These are phyloP conservation scores for Diabrotica undecimpunctata DNA, from an alignment of 1,140 invertebrate genomes.

Conservation along the genomic window DNA sequence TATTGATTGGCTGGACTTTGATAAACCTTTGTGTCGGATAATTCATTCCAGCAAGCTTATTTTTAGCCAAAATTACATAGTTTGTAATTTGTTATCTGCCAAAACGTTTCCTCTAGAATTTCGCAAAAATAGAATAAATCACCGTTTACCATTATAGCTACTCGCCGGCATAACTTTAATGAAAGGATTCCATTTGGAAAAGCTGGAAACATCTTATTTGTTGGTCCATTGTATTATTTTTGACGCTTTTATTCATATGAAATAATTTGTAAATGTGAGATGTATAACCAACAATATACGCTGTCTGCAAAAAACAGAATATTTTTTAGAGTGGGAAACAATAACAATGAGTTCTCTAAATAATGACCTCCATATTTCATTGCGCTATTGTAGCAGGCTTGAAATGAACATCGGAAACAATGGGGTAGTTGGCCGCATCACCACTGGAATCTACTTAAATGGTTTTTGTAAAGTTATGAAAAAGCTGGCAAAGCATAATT, in stretches of 20 bases:
- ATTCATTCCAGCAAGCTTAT: too few relatives aligned
- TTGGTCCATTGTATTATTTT: not conserved
- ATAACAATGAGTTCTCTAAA: conserved; percentile 2
- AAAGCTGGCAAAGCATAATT: conserved; percentile 4
- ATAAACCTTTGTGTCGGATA: too few relatives aligned
- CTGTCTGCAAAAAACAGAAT: not conserved
- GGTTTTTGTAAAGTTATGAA: not conserved
- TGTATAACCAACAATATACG: conserved; percentile 1
- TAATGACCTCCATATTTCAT: conserved; percentile 1
- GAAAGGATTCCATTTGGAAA: conserved; percentile 2
- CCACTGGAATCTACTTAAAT: not conserved
- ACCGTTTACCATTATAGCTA: not conserved
- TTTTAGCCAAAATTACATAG: too few relatives aligned
- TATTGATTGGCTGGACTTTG: too few relatives aligned
- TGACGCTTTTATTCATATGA: conserved; percentile 2
- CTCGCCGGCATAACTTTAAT: not conserved
- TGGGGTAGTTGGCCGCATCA: conserved; percentile 1
- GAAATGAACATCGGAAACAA: conserved; percentile 1
- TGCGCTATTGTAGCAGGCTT: not conserved
- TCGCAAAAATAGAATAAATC: conserved; percentile 2
- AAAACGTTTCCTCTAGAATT: not conserved
- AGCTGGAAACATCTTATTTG: conserved; percentile 2
- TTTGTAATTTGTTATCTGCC: not conserved
- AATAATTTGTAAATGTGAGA: conserved; percentile 1
- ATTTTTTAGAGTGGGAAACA: not conserved